phyloP scores from a whole-genome alignment of 1,140 invertebrate species.

The Myzus persicae region DNA sequence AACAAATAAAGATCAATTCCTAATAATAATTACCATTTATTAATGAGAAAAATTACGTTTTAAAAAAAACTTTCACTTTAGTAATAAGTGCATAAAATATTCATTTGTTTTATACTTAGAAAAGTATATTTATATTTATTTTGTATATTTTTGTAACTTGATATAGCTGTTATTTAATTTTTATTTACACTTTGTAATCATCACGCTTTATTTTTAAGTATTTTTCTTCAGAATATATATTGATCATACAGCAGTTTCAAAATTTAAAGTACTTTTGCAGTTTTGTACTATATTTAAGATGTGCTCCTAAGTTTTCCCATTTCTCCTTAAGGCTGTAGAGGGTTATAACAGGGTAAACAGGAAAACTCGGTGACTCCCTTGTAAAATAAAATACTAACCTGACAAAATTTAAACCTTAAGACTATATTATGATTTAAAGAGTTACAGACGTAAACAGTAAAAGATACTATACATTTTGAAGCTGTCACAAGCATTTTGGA shows the following conservation, averaged over 20 bases:
- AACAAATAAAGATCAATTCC: too few relatives aligned
- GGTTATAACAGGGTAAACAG: background rate
- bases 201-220: too few relatives aligned
- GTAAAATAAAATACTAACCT: constrained; percentile 3
- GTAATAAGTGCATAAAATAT: too few relatives aligned
- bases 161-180: too few relatives aligned
- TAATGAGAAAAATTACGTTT: too few relatives aligned
- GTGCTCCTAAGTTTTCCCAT: background rate
- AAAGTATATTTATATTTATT: too few relatives aligned
- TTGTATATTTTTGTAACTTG: too few relatives aligned
- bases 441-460: background rate
- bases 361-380: background rate
- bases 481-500: background rate
- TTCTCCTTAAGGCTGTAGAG: background rate
- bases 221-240: background rate
- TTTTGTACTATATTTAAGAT: background rate
- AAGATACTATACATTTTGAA: background rate
- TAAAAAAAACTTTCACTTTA: too few relatives aligned
- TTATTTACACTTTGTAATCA: too few relatives aligned
- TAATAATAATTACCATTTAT: too few relatives aligned
- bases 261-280: background rate
- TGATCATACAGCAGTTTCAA: background rate
- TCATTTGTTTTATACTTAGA: too few relatives aligned
- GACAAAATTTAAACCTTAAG: background rate
- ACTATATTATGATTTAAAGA: background rate